A percentile compares a stretch with the other conserved stretches of the same genome.
These are phyloP conservation scores for Heterodera carotae DNA, from an alignment of 1,140 invertebrate genomes.

Conservation along the genomic window DNA sequence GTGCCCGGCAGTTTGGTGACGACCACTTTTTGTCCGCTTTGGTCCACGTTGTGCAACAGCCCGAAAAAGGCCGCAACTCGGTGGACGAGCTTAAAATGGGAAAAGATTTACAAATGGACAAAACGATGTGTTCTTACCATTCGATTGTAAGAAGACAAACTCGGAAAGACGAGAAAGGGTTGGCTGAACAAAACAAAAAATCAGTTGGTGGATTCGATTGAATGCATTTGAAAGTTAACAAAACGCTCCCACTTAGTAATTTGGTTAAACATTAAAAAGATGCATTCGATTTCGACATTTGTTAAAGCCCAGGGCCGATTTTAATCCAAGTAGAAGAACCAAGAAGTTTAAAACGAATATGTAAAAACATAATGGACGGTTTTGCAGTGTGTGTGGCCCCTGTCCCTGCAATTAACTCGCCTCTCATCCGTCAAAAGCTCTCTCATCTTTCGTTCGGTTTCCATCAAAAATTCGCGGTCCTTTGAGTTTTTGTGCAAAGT, in stretches of 20 bases:
- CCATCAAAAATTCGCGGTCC: slow-evolving; percentile 39
- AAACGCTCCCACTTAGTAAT: background rate
- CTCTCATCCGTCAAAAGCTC: slow-evolving; percentile 40
- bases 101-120: too few species aligned
- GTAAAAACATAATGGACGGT: too few species aligned
- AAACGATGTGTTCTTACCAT: too few species aligned
- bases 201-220: background rate
- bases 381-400: too few species aligned
- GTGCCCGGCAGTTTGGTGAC: slow-evolving; percentile 40
- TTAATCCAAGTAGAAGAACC: too few species aligned
- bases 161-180: slow-evolving; percentile 27
- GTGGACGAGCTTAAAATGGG: slow-evolving; percentile 30
- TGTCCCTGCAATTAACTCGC: background rate
- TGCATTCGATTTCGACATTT: too few species aligned
- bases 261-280: too few species aligned
- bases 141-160: slow-evolving; percentile 42
- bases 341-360: too few species aligned
- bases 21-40: slow-evolving; percentile 39
- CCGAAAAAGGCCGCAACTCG: slow-evolving; percentile 47
- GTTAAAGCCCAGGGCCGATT: too few species aligned
- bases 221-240: background rate
- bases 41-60: slow-evolving; percentile 39
- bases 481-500: slow-evolving; percentile 46
- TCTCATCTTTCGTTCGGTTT: slow-evolving; percentile 31
- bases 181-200: slow-evolving; percentile 10